Percentiles rank a stretch among this genome's conserved stretches.
These are phyloP conservation scores for Ancistrus triradiatus DNA, from an alignment of 2,113 vertebrate genomes.

Conservation along the genomic window DNA sequence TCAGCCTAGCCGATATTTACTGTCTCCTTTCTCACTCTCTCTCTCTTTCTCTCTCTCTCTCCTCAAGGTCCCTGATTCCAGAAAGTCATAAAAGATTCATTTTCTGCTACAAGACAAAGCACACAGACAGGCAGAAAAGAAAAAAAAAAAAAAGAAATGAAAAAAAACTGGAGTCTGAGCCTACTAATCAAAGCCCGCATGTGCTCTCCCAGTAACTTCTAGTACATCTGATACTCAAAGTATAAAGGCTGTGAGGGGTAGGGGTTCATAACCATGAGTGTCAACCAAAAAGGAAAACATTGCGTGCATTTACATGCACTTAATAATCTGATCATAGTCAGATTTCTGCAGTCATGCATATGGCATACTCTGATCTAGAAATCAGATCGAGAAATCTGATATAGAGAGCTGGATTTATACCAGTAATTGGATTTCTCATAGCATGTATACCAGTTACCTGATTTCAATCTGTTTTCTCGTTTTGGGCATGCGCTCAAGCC, in stretches of 20 bases:
- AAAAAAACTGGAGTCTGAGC: constrained; percentile 14
- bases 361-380: too few species aligned
- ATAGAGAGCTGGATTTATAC: too few species aligned
- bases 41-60: constrained; percentile 1
- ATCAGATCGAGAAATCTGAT: too few species aligned
- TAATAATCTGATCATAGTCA: too few species aligned
- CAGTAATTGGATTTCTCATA: too few species aligned
- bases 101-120: constrained; percentile 31
- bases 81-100: constrained; percentile 45
- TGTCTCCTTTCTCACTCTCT: constrained; percentile 2
- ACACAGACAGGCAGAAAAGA: constrained; percentile 30
- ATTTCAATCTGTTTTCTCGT: too few species aligned
- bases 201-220: neutral
- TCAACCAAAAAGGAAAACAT: too few species aligned
- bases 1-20: constrained; percentile 37
- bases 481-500: too few species aligned
- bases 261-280: neutral
- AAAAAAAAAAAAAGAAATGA: constrained; percentile 20
- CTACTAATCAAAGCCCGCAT: constrained; percentile 20
- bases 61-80: constrained; percentile 38
- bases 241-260: constrained; percentile 2
- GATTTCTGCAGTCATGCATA: too few species aligned
- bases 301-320: too few species aligned
- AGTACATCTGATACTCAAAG: neutral
- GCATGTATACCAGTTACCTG: too few species aligned